Conservation (phyloP, 1,140 invertebrate genomes). For the Trachymyrmex cornetzi region DNA sequence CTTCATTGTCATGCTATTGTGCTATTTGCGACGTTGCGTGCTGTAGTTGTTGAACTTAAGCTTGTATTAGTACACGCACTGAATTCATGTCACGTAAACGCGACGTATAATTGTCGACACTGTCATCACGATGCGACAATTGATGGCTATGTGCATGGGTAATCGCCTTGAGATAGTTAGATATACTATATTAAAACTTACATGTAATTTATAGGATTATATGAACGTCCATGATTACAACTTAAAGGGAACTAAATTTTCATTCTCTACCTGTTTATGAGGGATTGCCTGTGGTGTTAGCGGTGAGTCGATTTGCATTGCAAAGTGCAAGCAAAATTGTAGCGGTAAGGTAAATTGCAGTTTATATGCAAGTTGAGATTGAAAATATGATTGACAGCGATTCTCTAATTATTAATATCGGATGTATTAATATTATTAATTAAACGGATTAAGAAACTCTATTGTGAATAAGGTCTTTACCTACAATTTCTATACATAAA, state of each 20-base stretch:
- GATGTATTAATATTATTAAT: background rate
- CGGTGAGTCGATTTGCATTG: constrained; percentile 22
- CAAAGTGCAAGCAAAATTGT: constrained; percentile 29
- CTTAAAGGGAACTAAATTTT: background rate
- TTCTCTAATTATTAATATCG: background rate
- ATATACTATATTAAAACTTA: background rate
- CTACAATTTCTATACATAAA: background rate
- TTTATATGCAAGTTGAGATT: constrained; percentile 22
- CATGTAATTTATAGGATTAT: constrained; percentile 9
- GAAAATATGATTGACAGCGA: background rate
- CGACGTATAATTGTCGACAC: background rate
- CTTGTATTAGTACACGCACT: background rate
- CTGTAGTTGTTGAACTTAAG: constrained; percentile 10
- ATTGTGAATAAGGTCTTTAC: background rate
- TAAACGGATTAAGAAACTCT: background rate
- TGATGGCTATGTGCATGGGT: background rate
- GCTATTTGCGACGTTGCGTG: constrained; percentile 70
- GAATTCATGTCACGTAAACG: too few relatives aligned
- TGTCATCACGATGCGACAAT: constrained; percentile 15
- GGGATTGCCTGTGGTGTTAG: background rate
- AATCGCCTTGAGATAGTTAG: constrained; percentile 12
- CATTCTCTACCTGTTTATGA: constrained; percentile 1
- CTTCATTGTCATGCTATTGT: constrained; percentile 53
- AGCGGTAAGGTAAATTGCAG: background rate
- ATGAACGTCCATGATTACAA: background rate